Evolutionary conservation across 2,888 invertebrate species (phyloP).

Genomic region (Ennomos fuscantarius): DNA sequence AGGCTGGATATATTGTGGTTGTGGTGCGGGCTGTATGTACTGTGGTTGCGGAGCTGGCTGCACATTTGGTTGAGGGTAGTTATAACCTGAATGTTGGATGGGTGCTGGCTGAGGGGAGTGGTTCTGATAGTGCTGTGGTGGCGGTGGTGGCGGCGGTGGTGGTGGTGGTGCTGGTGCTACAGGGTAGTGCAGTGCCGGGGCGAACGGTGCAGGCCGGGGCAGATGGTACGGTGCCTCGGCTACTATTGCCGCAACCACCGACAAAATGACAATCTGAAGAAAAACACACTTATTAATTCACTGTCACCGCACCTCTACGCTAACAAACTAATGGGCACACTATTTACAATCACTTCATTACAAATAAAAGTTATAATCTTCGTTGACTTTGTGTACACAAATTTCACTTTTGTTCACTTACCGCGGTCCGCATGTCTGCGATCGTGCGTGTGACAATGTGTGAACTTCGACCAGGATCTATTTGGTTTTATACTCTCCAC

Average conservation of each 20-base stretch:
- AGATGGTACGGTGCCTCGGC: constrained; percentile 76
- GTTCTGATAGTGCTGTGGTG: constrained; percentile 37
- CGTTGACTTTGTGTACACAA: constrained; percentile 50
- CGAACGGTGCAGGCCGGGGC: constrained; percentile 63
- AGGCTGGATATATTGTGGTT: constrained; percentile 20
- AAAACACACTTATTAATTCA: constrained; percentile 35
- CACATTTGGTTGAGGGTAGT: constrained; percentile 54
- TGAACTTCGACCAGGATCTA: constrained; percentile 48
- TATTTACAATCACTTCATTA: constrained; percentile 41
- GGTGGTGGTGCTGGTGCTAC: constrained; percentile 45
- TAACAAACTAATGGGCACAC: constrained; percentile 25
- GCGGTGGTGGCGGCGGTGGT: constrained; percentile 41
- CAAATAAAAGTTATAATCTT: constrained; percentile 42
- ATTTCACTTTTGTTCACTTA: constrained; percentile 71
- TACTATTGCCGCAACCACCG: constrained; percentile 63
- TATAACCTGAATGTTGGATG: constrained; percentile 45
- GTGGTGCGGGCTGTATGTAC: constrained; percentile 15
- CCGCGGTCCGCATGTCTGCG: constrained; percentile 74
- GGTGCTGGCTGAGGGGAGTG: constrained; percentile 40
- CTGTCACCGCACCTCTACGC: constrained; percentile 30
- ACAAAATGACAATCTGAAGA: constrained; percentile 69
- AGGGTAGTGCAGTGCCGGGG: constrained; percentile 56
- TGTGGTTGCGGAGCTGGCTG: constrained; percentile 17
- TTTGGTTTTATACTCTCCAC: constrained; percentile 73
- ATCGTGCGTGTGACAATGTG: constrained; percentile 64